These are phyloP conservation scores for Tetragonula carbonaria DNA, from an alignment of 2,888 invertebrate species.

Conservation along the genomic window DNA sequence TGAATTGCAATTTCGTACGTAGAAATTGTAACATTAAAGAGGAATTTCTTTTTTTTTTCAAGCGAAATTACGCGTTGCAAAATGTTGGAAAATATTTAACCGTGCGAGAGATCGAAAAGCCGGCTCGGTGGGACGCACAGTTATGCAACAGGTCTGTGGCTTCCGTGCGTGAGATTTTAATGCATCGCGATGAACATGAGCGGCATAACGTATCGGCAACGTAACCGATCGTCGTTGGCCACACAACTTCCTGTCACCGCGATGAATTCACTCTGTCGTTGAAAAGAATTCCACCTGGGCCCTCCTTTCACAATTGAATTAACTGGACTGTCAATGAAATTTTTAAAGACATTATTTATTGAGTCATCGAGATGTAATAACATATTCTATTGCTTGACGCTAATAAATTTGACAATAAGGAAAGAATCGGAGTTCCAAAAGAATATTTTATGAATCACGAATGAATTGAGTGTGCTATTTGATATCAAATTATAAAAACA, in stretches of 20 bases:
- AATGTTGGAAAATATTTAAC: neutral
- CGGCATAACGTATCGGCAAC: conserved; percentile 63
- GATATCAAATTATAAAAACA: neutral
- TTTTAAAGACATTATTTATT: neutral
- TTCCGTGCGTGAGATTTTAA: conserved; percentile 70
- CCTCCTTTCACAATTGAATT: neutral
- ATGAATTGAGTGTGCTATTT: neutral
- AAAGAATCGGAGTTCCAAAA: neutral
- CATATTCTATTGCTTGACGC: neutral
- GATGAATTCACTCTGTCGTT: conserved; percentile 27
- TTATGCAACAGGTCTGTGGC: conserved; percentile 64
- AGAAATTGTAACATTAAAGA: neutral
- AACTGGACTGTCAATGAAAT: neutral
- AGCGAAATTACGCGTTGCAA: neutral
- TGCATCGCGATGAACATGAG: conserved; percentile 66
- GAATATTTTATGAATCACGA: neutral
- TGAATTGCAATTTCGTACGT: neutral
- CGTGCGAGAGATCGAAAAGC: conserved; percentile 3
- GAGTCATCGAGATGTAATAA: neutral
- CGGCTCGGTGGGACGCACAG: conserved; percentile 49
- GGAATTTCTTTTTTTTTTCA: neutral
- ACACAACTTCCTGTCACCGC: conserved; percentile 61
- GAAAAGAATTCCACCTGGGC: neutral
- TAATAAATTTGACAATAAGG: neutral
- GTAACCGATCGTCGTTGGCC: conserved; percentile 43